These are phyloP conservation scores for Vidua chalybeata DNA, from an alignment of 2,113 vertebrate species.

Conservation along the genomic window DNA sequence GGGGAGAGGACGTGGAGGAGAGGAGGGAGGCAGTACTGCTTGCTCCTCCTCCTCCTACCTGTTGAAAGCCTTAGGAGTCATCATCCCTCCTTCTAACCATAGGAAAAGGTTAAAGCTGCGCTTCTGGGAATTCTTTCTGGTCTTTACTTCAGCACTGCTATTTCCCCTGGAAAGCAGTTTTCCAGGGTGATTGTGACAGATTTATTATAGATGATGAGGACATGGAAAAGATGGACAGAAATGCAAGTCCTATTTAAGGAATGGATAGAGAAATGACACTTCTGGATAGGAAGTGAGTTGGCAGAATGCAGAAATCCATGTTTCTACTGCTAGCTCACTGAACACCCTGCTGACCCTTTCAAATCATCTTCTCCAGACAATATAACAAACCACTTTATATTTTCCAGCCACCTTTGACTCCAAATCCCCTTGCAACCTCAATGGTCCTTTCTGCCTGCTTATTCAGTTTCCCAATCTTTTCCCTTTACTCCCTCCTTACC, in stretches of 20 bases:
- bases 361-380: not conserved
- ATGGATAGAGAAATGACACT: not conserved
- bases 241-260: not conserved
- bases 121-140: not conserved
- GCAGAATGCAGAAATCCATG: not conserved
- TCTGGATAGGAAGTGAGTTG: not conserved
- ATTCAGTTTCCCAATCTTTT: not conserved
- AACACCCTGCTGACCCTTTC: not conserved
- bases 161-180: not conserved
- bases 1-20: not conserved
- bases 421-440: not conserved
- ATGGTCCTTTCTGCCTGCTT: not conserved
- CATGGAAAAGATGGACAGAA: not conserved
- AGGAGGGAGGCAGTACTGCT: not conserved
- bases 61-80: not conserved
- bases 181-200: not conserved
- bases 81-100: not conserved
- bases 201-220: not conserved
- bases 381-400: not conserved
- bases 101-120: not conserved
- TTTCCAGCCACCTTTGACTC: not conserved
- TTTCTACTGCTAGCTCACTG: not conserved
- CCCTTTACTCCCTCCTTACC: not conserved
- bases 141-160: not conserved
- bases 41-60: not conserved